phyloP scores from a whole-genome alignment of 2,113 vertebrate genomes.

The Gobius niger region DNA sequence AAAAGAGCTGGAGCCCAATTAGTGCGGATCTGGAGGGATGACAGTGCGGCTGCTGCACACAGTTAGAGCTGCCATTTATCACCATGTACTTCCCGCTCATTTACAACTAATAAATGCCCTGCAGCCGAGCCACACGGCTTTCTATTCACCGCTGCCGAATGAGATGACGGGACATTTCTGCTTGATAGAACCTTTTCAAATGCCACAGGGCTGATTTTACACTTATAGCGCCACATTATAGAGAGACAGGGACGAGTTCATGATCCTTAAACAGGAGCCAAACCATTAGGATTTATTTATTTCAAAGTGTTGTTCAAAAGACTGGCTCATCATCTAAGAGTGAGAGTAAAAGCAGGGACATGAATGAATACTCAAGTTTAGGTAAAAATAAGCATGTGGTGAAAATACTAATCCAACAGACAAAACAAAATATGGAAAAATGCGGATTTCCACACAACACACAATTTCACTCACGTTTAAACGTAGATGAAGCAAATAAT shows the following conservation, averaged over 20 bases:
- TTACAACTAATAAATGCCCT: conserved; percentile 53
- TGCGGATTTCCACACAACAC: too few relatives aligned
- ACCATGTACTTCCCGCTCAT: conserved; percentile 42
- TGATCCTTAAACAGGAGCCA: too few relatives aligned
- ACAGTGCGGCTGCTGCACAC: conserved; percentile 34
- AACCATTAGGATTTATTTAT: too few relatives aligned
- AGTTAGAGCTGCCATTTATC: conserved; percentile 52
- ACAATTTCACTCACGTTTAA: too few relatives aligned
- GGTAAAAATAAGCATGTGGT: too few relatives aligned
- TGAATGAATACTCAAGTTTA: too few relatives aligned
- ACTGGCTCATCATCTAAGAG: too few relatives aligned
- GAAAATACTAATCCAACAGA: background rate
- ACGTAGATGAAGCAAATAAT: too few relatives aligned
- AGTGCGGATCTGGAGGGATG: conserved; percentile 33
- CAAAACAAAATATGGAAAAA: too few relatives aligned
- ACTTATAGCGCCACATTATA: conserved; percentile 14
- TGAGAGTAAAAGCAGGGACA: too few relatives aligned
- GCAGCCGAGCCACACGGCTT: conserved; percentile 20
- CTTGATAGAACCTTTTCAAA: conserved; percentile 43
- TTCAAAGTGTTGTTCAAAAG: too few relatives aligned
- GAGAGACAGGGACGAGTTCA: too few relatives aligned
- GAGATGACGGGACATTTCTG: conserved; percentile 28
- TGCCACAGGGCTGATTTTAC: conserved; percentile 32
- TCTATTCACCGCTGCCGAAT: conserved; percentile 26
- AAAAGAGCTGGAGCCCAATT: conserved; percentile 34